Conservation (phyloP, 2,113 vertebrate genomes). For the Vulpes ferrilata region DNA sequence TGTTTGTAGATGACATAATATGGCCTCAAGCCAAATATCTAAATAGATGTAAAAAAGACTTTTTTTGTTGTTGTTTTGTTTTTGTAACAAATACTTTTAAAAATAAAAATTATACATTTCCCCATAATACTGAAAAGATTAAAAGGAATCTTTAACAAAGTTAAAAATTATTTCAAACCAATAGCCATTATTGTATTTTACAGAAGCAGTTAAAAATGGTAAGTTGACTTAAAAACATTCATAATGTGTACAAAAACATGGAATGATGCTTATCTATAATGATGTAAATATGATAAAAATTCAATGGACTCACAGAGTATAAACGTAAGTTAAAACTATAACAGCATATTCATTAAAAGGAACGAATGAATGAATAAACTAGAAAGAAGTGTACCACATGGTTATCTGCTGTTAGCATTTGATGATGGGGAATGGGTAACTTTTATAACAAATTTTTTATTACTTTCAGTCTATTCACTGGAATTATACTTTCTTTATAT, state of each 20-base stretch:
- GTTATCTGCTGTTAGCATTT: too few relatives aligned
- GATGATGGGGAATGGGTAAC: background rate
- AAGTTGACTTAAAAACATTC: background rate
- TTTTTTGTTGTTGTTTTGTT: too few relatives aligned
- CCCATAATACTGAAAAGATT: background rate
- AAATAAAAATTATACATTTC: background rate
- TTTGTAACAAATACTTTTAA: background rate
- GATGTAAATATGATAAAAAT: background rate
- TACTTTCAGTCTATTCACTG: background rate
- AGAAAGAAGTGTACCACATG: too few relatives aligned
- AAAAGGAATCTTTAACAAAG: background rate
- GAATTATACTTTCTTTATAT: background rate
- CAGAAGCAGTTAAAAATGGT: background rate
- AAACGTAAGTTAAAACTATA: background rate
- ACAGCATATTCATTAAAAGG: too few relatives aligned
- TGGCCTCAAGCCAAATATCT: background rate
- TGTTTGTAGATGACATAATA: background rate
- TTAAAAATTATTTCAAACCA: background rate
- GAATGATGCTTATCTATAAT: background rate
- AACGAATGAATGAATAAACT: too few relatives aligned
- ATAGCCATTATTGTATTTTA: background rate
- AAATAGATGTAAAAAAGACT: background rate
- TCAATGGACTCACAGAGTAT: background rate
- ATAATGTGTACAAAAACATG: background rate
- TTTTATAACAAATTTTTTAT: background rate